Evolutionary conservation across 2,113 vertebrate species (phyloP).

Genomic region (Engystomops pustulosus): DNA sequence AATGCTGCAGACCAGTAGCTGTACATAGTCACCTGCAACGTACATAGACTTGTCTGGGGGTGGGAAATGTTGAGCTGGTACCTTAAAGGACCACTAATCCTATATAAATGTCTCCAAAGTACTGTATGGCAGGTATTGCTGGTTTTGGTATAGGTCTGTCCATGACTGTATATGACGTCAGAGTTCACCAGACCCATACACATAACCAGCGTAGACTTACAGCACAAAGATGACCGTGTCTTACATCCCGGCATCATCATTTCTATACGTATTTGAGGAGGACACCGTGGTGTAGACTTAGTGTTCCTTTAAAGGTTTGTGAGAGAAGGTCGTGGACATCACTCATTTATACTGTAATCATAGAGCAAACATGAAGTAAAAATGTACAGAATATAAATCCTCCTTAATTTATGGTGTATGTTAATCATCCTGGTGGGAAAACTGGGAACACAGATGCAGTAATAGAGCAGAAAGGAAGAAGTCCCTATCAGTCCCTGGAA

Average conservation of each 20-base stretch:
- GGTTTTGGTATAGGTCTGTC: background rate
- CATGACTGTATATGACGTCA: background rate
- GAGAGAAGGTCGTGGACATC: background rate
- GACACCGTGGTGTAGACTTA: background rate
- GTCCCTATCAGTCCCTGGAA: background rate
- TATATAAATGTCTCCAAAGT: background rate
- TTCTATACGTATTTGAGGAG: background rate
- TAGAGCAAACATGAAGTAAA: background rate
- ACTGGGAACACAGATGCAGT: background rate
- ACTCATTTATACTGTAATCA: background rate
- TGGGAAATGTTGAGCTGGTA: background rate
- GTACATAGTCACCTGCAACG: conserved; percentile 19
- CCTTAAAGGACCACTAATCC: conserved; percentile 3
- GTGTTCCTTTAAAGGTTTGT: background rate
- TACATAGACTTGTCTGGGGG: conserved; percentile 16
- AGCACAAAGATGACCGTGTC: background rate
- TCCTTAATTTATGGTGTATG: background rate
- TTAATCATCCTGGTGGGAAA: background rate
- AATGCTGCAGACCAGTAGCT: background rate
- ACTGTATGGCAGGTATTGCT: background rate
- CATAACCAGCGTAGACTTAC: background rate
- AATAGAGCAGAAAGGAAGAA: background rate
- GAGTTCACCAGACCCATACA: background rate
- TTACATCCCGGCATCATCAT: background rate
- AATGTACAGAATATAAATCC: conserved; percentile 2